A percentile compares a stretch with the other conserved stretches of the same genome.
These are phyloP conservation scores for Musca domestica DNA, from an alignment of 1,140 invertebrate species.

Conservation along the genomic window DNA sequence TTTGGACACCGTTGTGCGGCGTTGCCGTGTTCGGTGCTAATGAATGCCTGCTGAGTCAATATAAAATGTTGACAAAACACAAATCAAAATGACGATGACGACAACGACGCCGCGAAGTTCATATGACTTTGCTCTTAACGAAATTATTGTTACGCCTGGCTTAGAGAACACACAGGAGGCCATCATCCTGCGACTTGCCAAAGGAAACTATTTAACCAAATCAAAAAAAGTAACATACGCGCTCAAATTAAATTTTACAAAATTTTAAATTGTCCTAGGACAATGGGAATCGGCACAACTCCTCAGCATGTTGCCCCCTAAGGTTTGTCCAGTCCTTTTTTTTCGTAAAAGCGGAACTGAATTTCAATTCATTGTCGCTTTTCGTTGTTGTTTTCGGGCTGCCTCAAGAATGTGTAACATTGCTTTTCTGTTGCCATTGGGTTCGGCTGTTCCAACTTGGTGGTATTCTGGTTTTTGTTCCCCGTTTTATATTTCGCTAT, in stretches of 20 bases:
- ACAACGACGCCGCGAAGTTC: too few species aligned
- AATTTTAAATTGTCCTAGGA: conserved; percentile 4
- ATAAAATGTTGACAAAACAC: conserved; percentile 22
- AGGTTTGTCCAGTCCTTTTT: neutral
- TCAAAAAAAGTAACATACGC: conserved; percentile 18
- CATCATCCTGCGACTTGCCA: neutral
- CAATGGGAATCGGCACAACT: neutral
- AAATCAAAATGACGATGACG: neutral
- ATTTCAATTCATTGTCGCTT: too few species aligned
- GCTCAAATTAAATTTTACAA: conserved; percentile 12
- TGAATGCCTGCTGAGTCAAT: conserved; percentile 18
- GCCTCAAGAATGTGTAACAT: conserved; percentile 3
- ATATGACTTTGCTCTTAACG: too few species aligned
- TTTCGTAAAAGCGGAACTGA: neutral
- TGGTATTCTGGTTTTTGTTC: too few species aligned
- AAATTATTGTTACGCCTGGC: too few species aligned
- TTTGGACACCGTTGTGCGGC: too few species aligned
- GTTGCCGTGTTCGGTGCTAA: neutral
- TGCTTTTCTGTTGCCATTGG: neutral
- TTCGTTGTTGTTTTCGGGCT: too few species aligned
- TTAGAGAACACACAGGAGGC: too few species aligned
- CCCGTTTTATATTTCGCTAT: too few species aligned
- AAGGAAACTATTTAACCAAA: conserved; percentile 9
- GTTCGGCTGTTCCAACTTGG: neutral
- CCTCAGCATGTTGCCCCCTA: neutral